phyloP scores from a whole-genome alignment of 2,113 vertebrate species.

The Equus przewalskii region DNA sequence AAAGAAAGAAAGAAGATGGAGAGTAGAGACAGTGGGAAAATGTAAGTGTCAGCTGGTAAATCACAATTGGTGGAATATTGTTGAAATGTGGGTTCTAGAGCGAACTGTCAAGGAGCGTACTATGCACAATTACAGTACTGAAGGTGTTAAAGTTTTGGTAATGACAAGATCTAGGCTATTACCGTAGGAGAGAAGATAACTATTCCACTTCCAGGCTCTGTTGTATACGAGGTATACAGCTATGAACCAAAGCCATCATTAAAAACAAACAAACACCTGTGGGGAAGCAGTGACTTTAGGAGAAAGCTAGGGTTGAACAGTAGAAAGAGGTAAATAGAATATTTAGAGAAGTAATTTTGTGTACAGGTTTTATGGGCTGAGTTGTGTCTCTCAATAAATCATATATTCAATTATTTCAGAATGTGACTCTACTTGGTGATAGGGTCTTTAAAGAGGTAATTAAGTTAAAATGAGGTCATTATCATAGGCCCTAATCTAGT shows the following conservation, averaged over 20 bases:
- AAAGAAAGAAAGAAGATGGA: not conserved
- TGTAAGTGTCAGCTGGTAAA: not conserved
- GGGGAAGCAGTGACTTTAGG: not conserved
- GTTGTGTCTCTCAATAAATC: not conserved
- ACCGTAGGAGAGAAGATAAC: not conserved
- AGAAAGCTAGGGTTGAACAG: not conserved
- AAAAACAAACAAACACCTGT: not conserved
- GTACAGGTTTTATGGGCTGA: not conserved
- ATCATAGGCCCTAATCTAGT: not conserved
- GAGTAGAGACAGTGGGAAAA: not conserved
- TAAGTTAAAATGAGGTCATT: conserved; percentile 4
- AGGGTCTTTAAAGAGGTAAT: not conserved
- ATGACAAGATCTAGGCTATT: not conserved
- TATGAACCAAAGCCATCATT: not conserved
- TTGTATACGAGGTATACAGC: not conserved
- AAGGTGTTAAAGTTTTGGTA: not conserved
- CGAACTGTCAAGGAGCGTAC: rapidly evolving
- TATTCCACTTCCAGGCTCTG: not conserved
- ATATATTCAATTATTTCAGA: not conserved
- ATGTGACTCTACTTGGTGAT: not conserved
- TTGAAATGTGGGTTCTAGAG: not conserved
- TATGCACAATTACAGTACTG: not conserved
- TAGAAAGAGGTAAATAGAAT: not conserved
- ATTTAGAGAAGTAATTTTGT: not conserved
- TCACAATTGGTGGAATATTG: not conserved